phyloP scores from a whole-genome alignment of 1,140 invertebrate species.

The Metaphire vulgaris region DNA sequence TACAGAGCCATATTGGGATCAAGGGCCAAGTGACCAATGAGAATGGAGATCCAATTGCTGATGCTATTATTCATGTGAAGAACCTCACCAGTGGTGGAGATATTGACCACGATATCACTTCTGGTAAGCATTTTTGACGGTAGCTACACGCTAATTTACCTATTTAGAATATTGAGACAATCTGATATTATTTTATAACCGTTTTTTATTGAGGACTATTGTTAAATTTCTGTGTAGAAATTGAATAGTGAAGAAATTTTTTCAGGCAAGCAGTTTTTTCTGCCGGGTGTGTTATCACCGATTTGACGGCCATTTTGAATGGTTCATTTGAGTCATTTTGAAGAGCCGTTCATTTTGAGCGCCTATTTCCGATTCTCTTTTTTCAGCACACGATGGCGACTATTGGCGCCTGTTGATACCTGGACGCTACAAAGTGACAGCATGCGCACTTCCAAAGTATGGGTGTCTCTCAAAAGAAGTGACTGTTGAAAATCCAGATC shows the following conservation, averaged over 20 bases:
- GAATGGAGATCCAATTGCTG: constrained; percentile 59
- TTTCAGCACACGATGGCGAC: constrained; percentile 62
- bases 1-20: constrained; percentile 65
- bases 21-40: constrained; percentile 62
- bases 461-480: constrained; percentile 1
- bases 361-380: too few relatives aligned
- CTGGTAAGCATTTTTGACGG: constrained; percentile 62
- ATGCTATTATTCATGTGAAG: constrained; percentile 66
- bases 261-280: constrained; percentile 1
- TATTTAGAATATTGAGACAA: background rate
- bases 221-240: background rate
- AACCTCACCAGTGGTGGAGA: constrained; percentile 61
- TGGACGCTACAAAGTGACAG: constrained; percentile 64
- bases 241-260: too few relatives aligned
- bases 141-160: background rate
- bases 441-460: background rate
- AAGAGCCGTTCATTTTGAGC: too few relatives aligned
- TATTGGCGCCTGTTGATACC: constrained; percentile 84
- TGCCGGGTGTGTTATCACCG: background rate
- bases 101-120: constrained; percentile 71
- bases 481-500: background rate
- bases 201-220: background rate
- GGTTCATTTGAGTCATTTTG: too few relatives aligned
- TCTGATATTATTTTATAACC: background rate
- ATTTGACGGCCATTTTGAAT: too few relatives aligned